Base-by-base conservation (phyloP, 2,888 invertebrate species). In the Xestia ashworthii region DNA sequence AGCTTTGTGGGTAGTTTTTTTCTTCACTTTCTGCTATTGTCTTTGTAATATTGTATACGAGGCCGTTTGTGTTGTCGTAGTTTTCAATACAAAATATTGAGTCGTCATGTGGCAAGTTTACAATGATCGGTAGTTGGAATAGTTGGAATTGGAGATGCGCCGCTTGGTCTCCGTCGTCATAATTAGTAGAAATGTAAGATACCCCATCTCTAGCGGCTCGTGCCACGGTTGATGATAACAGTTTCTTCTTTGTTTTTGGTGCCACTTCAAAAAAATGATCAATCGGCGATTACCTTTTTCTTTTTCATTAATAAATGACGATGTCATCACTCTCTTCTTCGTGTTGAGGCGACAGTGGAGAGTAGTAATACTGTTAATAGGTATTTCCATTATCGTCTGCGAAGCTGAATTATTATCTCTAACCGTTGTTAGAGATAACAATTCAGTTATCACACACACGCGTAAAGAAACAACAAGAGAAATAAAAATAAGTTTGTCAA, bases 111-210 rank as follows among this genome's bases (percentile, higher is more conserved):
- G 8, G 50, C 50, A 22, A 22, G 50, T 19, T 50, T 50, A 19
- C 50, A 50, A 22, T 50, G 50, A 8, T 50, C 50, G 22, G 50
- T 50, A 50, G 22, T 41, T n/a, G n/a, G n/a, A n/a, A 38, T 38
- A 38, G 38, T 38, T 3, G 3, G 38, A 5, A 4, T 38, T 38
- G 38, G 55, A n/a, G n/a, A 55, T n/a, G 55, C 55, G 12, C n/a
- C n/a, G 55, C n/a, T 55, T 55, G n/a, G 55, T n/a, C n/a, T 55
- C n/a, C n/a, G 11, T 55, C n/a, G 53, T 53, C 53, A 55, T n/a
- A 55, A 55, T 55, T n/a, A 55, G n/a, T 55, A n/a, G 55, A 55
- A 55, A 55, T 55, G 11, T 55, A 55, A n/a, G n/a, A 55, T 50
- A 55, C 55, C n/a, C 55, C 55, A 55, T 55, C 55, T 50, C 50